A percentile compares a stretch with the other conserved stretches of the same genome.
phyloP scores from a whole-genome alignment of 1,140 invertebrate species.

The Zaprionus nigranus region DNA sequence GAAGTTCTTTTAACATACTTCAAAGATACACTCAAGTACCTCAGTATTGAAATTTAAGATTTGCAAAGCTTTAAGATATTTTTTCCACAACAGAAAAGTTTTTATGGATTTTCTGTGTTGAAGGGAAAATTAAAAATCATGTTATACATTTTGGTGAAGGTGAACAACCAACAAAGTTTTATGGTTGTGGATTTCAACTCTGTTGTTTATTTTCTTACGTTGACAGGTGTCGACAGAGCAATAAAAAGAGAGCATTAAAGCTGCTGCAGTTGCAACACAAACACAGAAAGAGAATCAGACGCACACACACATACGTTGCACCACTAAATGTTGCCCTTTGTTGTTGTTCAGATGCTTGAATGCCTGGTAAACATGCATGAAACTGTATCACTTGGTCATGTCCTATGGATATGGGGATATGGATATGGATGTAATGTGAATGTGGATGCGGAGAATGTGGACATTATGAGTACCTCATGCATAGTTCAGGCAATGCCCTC shows the following conservation, averaged over 20 bases:
- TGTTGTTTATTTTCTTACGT: slow-evolving; percentile 18
- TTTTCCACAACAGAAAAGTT: neutral
- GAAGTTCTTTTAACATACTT: no score
- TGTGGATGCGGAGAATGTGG: neutral
- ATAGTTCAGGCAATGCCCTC: slow-evolving; percentile 33
- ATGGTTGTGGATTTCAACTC: slow-evolving; percentile 1
- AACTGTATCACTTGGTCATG: slow-evolving; percentile 61
- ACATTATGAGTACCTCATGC: slow-evolving; percentile 6
- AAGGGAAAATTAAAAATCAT: neutral
- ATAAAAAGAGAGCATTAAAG: slow-evolving; percentile 18
- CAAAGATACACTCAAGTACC: no score
- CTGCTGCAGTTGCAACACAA: slow-evolving; percentile 12
- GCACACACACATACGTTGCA: neutral
- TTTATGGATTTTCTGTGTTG: neutral
- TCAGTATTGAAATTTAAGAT: neutral
- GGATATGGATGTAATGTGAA: neutral
- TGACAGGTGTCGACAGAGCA: slow-evolving; percentile 27
- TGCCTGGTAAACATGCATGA: slow-evolving; percentile 64
- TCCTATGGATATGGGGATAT: slow-evolving; percentile 15
- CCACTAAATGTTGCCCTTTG: slow-evolving; percentile 44
- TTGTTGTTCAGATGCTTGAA: slow-evolving; percentile 39
- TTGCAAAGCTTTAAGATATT: neutral
- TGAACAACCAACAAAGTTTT: neutral
- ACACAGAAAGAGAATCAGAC: neutral
- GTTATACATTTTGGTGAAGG: slow-evolving; percentile 4